Percentiles rank a stretch among this genome's conserved stretches.
These are phyloP conservation scores for Heliconius hermathena DNA, from an alignment of 1,140 invertebrate genomes.

Conservation along the genomic window DNA sequence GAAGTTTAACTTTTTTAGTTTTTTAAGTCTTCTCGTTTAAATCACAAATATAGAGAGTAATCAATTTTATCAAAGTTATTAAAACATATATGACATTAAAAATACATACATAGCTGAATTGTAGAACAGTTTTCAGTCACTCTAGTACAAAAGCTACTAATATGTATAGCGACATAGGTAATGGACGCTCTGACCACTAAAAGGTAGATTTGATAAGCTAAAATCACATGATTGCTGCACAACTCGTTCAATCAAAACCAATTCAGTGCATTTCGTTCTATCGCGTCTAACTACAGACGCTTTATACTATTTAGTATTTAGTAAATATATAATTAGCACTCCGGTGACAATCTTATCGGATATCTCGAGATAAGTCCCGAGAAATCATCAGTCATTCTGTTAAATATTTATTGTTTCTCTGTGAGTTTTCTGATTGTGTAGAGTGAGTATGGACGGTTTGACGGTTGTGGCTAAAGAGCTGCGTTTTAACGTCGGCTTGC, in stretches of 20 bases:
- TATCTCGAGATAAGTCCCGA: constrained; percentile 27
- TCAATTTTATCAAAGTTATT: too few species aligned
- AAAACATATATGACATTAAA: too few species aligned
- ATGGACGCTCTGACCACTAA: not conserved
- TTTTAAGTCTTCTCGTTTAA: too few species aligned
- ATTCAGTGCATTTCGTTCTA: constrained; percentile 24
- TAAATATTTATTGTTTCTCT: constrained; percentile 12
- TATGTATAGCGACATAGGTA: not conserved
- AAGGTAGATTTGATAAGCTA: constrained; percentile 5
- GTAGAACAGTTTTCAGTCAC: too few species aligned
- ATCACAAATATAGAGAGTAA: too few species aligned
- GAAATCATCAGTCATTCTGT: not conserved
- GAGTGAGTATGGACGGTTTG: constrained; percentile 40
- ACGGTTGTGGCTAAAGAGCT: constrained; percentile 33
- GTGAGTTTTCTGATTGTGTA: constrained; percentile 1
- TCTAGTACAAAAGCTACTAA: too few species aligned
- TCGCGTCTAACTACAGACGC: constrained; percentile 2
- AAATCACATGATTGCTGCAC: constrained; percentile 23
- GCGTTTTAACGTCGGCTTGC: constrained; percentile 52
- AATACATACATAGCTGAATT: too few species aligned
- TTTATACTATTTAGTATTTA: constrained; percentile 13
- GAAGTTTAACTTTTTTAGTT: too few species aligned
- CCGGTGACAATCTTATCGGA: constrained; percentile 33
- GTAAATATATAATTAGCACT: constrained; percentile 2
- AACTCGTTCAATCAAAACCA: constrained; percentile 36